Evolutionary conservation across 2,888 invertebrate genomes (phyloP).

Genomic region (Hydraecia micacea): DNA sequence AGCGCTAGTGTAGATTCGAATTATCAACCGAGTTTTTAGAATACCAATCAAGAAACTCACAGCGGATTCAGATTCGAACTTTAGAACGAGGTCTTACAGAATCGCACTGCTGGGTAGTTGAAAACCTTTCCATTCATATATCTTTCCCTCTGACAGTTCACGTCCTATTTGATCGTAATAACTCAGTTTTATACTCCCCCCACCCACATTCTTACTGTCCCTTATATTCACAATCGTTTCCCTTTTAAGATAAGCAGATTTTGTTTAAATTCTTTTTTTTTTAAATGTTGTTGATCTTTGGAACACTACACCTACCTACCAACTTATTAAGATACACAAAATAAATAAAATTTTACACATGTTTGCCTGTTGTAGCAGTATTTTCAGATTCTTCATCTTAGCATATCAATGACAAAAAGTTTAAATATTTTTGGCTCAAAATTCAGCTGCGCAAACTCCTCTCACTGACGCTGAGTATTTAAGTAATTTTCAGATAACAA

Average conservation of each 20-base stretch:
- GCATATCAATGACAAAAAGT: no score
- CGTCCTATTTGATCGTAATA: slow-evolving; percentile 55
- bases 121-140: slow-evolving; percentile 41
- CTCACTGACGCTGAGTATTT: no score
- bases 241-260: slow-evolving; percentile 31
- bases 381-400: background rate
- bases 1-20: no score
- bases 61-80: no score
- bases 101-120: no score
- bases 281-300: background rate
- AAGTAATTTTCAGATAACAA: background rate
- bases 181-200: slow-evolving; percentile 44
- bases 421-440: no score
- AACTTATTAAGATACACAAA: background rate
- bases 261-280: background rate
- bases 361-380: background rate
- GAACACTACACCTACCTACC: background rate
- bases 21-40: no score
- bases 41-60: no score
- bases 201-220: slow-evolving; percentile 3
- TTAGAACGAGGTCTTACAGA: no score
- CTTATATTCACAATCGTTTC: slow-evolving; percentile 42
- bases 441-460: no score
- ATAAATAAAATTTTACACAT: no score
- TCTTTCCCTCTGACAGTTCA: slow-evolving; percentile 44